phyloP scores from a whole-genome alignment of 2,113 vertebrate species.

The Macquaria australasica region DNA sequence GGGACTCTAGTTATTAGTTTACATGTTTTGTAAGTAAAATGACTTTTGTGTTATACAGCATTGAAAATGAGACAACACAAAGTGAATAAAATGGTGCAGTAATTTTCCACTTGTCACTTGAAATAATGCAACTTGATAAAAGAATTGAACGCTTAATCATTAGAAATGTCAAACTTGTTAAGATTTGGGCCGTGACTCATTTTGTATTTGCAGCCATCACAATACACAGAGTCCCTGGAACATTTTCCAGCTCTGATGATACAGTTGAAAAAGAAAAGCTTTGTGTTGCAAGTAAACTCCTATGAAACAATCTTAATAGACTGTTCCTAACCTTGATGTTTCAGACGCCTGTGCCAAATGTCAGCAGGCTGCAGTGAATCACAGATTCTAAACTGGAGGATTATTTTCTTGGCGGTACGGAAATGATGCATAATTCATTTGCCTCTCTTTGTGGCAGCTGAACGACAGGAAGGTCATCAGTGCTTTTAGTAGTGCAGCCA shows the following conservation, averaged over 20 bases:
- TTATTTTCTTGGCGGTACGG: conserved; percentile 40
- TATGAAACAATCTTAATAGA: conserved; percentile 10
- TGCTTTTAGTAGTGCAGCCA: conserved; percentile 28
- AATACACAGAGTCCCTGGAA: neutral
- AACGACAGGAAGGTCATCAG: conserved; percentile 57
- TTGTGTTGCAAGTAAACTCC: conserved; percentile 13
- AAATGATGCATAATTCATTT: conserved; percentile 68
- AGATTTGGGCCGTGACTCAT: conserved; percentile 19
- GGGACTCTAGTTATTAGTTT: no score
- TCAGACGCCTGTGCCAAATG: conserved; percentile 29
- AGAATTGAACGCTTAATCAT: neutral
- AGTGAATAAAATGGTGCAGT: neutral
- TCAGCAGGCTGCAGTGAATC: conserved; percentile 20
- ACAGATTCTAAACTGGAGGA: conserved; percentile 19
- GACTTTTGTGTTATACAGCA: neutral
- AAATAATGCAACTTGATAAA: neutral
- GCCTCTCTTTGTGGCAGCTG: conserved; percentile 48
- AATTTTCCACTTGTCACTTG: neutral
- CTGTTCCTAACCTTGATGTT: conserved; percentile 2
- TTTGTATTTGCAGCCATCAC: neutral
- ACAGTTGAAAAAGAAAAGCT: neutral
- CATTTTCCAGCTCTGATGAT: neutral
- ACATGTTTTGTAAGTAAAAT: neutral
- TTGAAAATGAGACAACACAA: neutral
- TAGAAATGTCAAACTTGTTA: neutral